phyloP scores from a whole-genome alignment of 30 jellyfish, hydroid and myxozoan genomes.

The Nemopilema nomurai region DNA sequence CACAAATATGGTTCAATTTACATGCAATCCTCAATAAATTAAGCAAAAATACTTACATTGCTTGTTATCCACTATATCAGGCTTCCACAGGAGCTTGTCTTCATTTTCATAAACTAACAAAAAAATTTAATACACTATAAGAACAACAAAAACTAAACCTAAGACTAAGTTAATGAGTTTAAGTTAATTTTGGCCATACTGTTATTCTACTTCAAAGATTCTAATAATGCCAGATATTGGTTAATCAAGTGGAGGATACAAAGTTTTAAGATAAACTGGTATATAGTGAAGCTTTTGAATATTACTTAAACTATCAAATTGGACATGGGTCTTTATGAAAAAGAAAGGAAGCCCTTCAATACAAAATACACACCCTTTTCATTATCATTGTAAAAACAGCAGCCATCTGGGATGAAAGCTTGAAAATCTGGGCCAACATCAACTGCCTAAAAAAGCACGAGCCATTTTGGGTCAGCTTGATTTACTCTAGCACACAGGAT shows the following conservation, averaged over 20 bases:
- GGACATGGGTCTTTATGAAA: too few relatives aligned
- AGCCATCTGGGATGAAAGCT: slow-evolving; percentile 73
- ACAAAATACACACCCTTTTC: neutral
- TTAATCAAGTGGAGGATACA: neutral
- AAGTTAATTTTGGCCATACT: neutral
- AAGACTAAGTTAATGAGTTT: neutral
- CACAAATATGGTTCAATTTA: too few relatives aligned
- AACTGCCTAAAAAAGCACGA: slow-evolving; percentile 63
- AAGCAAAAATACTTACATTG: slow-evolving; percentile 60
- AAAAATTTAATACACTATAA: neutral
- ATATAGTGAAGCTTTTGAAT: too few relatives aligned
- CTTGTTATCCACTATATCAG: slow-evolving; percentile 57
- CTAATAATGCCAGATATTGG: too few relatives aligned
- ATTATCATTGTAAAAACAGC: neutral
- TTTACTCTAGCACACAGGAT: too few relatives aligned
- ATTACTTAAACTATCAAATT: too few relatives aligned
- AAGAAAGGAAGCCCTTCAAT: too few relatives aligned
- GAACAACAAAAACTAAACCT: neutral
- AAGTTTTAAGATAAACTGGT: neutral
- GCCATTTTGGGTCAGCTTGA: neutral
- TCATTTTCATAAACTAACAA: slow-evolving; percentile 69
- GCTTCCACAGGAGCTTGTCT: slow-evolving; percentile 92
- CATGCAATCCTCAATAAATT: neutral
- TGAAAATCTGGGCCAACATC: slow-evolving; percentile 85
- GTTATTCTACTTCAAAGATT: too few relatives aligned